phyloP scores from a whole-genome alignment of 2,797 vertebrate species.

The Trachops cirrhosus region DNA sequence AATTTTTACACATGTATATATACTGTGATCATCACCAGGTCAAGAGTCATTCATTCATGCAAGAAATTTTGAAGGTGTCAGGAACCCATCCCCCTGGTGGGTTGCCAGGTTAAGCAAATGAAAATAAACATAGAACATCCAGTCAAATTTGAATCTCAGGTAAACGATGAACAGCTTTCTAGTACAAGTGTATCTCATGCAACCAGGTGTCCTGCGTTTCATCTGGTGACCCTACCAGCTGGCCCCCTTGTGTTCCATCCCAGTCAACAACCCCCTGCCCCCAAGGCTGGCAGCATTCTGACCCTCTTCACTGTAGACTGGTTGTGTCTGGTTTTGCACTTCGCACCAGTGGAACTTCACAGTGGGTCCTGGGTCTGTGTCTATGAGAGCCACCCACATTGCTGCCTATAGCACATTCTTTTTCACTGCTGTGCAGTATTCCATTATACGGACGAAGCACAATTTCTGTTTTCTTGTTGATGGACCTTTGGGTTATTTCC shows the following conservation, averaged over 20 bases:
- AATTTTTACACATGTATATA: background rate
- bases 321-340: background rate
- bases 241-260: background rate
- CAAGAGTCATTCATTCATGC: background rate
- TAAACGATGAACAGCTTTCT: background rate
- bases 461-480: background rate
- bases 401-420: background rate
- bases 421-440: background rate
- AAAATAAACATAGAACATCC: background rate
- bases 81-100: background rate
- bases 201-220: background rate
- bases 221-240: background rate
- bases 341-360: background rate
- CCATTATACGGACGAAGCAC: rapidly evolving
- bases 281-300: background rate
- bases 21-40: background rate
- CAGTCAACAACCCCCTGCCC: background rate
- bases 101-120: background rate
- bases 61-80: background rate
- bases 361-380: background rate
- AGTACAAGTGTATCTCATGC: background rate
- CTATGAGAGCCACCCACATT: background rate
- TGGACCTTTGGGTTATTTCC: background rate
- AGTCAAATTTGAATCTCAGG: background rate
- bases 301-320: background rate